Base-by-base conservation (phyloP, 1,140 invertebrate genomes). In the Diploscapter pachys region DNA sequence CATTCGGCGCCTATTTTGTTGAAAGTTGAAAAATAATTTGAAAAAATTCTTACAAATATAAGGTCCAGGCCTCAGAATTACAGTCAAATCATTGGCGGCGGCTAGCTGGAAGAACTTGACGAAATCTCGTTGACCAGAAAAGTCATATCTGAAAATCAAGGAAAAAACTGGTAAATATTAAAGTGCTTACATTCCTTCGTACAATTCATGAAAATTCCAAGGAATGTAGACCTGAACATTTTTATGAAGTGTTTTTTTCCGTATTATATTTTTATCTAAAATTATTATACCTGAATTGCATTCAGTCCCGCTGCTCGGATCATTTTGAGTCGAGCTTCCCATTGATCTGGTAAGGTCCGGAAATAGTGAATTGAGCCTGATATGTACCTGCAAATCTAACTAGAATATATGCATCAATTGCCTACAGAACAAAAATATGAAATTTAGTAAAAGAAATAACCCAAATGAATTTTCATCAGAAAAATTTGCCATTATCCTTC, bases 361-460 rank as follows among this genome's bases (percentile, higher is more conserved):
- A 93, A 95, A 85, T 96, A 96, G 86, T 98, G 94, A 76, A 97
- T 89, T 71, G 93, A 93, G 1, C 95, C 95, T 4, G 93, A 91
- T 61, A 94, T 87, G 81, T 93, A 94, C 2, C 57, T 70, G 49
- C 9, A 71, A 6, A 52, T 5, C n/a, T n/a, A n/a, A n/a, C n/a
- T n/a, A n/a, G n/a, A n/a, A n/a, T n/a, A n/a, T n/a, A n/a, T n/a
- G n/a, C n/a, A n/a, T n/a, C n/a, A n/a, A n/a, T n/a, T n/a, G n/a
- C n/a, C n/a, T n/a, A n/a, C n/a, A n/a, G n/a, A n/a, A n/a, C n/a
- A n/a, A n/a, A n/a, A n/a, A 2, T 52, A 52, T n/a, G 52, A 9
- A 9, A 65, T 13, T 51, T 52, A 55, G 57, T 1, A 52, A 6
- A 6, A 52, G 8, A 5, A 68, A 52, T 31, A 31, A 1, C 1